A percentile compares a stretch with the other conserved stretches of the same genome.
Evolutionary conservation across 2,797 vertebrate species (phyloP).

Genomic region (Micrastur ruficollis): DNA sequence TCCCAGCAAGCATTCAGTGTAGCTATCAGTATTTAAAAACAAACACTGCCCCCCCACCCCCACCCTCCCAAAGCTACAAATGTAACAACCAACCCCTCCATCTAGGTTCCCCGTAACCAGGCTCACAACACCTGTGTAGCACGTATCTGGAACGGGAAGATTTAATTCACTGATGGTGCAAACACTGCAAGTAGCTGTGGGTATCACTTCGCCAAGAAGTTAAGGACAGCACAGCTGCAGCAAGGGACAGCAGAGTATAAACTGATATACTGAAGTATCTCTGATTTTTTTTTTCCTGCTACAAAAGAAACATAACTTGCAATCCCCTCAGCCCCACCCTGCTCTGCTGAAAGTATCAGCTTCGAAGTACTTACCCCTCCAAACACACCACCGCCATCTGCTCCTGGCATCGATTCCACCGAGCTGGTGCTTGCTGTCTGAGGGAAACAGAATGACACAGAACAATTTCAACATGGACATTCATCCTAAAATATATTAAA

Average conservation of each 20-base stretch:
- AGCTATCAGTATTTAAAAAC: neutral
- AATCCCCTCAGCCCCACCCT: neutral
- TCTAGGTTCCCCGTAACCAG: neutral
- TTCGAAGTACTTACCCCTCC: constrained; percentile 67
- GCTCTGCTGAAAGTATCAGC: neutral
- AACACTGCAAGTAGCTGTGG: neutral
- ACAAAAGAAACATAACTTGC: neutral
- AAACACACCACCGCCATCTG: constrained; percentile 39
- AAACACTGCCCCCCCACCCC: neutral
- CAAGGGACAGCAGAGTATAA: neutral
- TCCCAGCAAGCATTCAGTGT: neutral
- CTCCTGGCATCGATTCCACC: constrained; percentile 41
- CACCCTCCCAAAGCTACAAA: neutral
- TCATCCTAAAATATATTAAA: neutral
- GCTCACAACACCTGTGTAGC: neutral
- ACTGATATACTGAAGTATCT: neutral
- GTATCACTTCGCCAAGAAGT: neutral
- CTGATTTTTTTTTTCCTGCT: neutral
- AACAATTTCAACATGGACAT: neutral
- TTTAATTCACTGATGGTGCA: neutral
- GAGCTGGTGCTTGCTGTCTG: constrained; percentile 64
- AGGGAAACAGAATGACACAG: neutral
- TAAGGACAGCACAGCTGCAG: neutral
- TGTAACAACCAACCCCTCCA: neutral
- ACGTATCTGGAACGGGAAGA: neutral